Evolutionary conservation across 2,797 vertebrate genomes (phyloP), one percentile per base, ranked within the genome.

Genomic region (Eulemur rubriventer): DNA sequence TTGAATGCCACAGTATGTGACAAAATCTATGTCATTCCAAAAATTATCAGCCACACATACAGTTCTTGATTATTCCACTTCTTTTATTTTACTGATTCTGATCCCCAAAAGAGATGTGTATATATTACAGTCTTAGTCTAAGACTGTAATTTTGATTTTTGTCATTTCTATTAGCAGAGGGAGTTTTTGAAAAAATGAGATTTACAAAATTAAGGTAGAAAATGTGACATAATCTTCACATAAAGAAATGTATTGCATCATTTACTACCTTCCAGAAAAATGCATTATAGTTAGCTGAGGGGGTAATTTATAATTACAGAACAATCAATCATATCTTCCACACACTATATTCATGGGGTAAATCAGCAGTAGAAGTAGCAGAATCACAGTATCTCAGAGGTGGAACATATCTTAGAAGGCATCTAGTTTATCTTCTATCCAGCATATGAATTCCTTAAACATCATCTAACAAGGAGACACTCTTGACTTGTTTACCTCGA

Each of bases 61-160:
- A 55, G 3, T 2, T 76, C 96, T 95, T 35, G 87, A 48, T 91
- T 89, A 59, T 12, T 52, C 10, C 38, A n/a, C 18, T 96, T 61
- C 30, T 65, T 76, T 92, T 57, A 69, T 57, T 95, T 93, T 93
- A 97, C 94, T 14, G 59, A 30, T 35, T 91, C 46, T 83, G 18
- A 70, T 55, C 1, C 63, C 63, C 83, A 75, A 43, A 83, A 84
- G 14, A 7, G 2, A n/a, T 95, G 75, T 43, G 78, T 84, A 50
- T 22, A 89, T 14, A 28, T 72, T 48, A 89, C 67, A 92, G 70
- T 75, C 12, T 91, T 57, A 90, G 9, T 50, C 52, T 76, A 78
- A 67, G 10, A 57, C 1, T 80, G 1, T 43, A 75, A n/a, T 81
- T 97, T 94, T 89, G 26, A 48, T 82, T 50, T 57, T 63, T 41